A percentile compares a stretch with the other conserved stretches of the same genome.
Conservation (phyloP, 2,797 vertebrate genomes). For the Gambelia wislizenii region DNA sequence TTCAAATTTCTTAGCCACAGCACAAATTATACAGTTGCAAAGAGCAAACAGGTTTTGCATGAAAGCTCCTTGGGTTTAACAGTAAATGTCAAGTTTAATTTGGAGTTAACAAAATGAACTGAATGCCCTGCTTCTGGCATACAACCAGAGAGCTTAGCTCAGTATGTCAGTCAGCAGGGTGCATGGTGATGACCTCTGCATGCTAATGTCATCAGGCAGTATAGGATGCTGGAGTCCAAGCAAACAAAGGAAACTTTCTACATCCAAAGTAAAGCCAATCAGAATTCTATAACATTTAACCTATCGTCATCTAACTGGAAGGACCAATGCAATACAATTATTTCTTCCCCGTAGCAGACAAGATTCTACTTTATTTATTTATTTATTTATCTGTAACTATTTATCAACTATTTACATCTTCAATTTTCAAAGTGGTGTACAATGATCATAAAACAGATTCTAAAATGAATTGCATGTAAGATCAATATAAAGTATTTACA, state of each 20-base stretch:
- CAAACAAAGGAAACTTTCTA: background rate
- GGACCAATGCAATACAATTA: too few relatives aligned
- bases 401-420: too few relatives aligned
- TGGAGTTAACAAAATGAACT: slow-evolving; percentile 58
- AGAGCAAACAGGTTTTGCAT: slow-evolving; percentile 43
- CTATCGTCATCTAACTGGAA: background rate
- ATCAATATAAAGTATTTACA: too few relatives aligned
- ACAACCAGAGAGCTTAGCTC: slow-evolving; percentile 54
- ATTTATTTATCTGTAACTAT: background rate
- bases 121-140: slow-evolving; percentile 47
- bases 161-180: slow-evolving; percentile 38
- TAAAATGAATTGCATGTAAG: too few relatives aligned
- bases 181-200: slow-evolving; percentile 51
- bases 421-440: too few relatives aligned
- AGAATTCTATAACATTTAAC: background rate
- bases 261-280: background rate
- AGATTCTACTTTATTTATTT: background rate
- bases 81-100: slow-evolving; percentile 64
- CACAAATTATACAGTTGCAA: slow-evolving; percentile 46
- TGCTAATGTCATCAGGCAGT: slow-evolving; percentile 36
- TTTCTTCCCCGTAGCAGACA: background rate
- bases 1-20: slow-evolving; percentile 56
- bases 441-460: too few relatives aligned
- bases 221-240: background rate
- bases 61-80: slow-evolving; percentile 64